Evolutionary conservation across 2,113 vertebrate species (phyloP).

Genomic region (Thalassarche chlororhynchos): DNA sequence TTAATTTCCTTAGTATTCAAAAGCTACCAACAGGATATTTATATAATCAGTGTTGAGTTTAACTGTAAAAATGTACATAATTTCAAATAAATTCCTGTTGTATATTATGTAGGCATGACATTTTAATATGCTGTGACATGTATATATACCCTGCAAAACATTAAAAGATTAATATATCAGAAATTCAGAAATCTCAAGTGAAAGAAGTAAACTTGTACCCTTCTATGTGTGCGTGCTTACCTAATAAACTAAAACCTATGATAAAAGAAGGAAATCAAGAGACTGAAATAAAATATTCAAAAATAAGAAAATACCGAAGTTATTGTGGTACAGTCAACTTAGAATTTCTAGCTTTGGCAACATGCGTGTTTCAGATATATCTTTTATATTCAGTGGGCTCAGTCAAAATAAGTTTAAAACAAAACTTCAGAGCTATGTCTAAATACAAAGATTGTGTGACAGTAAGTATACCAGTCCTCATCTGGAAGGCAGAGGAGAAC

Average conservation of each 20-base stretch:
- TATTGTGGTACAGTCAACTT: not conserved
- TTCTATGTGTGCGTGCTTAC: not conserved
- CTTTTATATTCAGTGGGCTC: not conserved
- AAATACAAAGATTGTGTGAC: not conserved
- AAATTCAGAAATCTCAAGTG: not conserved
- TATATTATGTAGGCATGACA: slow-evolving; percentile 13
- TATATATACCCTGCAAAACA: not conserved
- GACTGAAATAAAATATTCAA: not conserved
- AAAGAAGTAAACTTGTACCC: not conserved
- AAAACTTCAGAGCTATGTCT: not conserved
- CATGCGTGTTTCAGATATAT: not conserved
- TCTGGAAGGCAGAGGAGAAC: not conserved
- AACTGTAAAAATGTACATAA: not conserved
- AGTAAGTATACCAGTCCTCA: not conserved
- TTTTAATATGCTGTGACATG: not conserved
- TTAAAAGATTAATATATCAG: not conserved
- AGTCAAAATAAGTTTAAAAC: not conserved
- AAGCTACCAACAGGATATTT: not conserved
- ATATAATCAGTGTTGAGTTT: slow-evolving; percentile 35
- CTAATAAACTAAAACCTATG: not conserved
- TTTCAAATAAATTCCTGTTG: slow-evolving; percentile 34
- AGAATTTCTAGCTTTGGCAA: not conserved
- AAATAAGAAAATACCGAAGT: not conserved
- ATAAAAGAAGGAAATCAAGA: not conserved
- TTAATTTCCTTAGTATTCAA: not conserved